A percentile compares a stretch with the other conserved stretches of the same genome.
Evolutionary conservation across 2,888 invertebrate species (phyloP).

Genomic region (Therioaphis trifolii): DNA sequence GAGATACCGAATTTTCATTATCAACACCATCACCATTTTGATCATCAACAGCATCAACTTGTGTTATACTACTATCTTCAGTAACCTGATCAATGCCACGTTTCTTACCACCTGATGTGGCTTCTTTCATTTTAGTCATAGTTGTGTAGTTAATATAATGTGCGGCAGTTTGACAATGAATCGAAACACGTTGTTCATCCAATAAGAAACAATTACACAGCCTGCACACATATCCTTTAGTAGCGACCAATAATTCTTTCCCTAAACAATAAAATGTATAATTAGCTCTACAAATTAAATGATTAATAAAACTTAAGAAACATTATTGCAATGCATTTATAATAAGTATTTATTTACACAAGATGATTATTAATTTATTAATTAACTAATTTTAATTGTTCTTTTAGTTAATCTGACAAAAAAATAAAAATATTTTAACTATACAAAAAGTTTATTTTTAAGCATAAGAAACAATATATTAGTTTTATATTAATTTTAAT

Average conservation of each 20-base stretch:
- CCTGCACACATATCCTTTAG: slow-evolving; percentile 70
- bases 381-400: neutral
- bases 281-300: no score
- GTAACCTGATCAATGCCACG: slow-evolving; percentile 32
- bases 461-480: no score
- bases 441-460: no score
- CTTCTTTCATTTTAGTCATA: slow-evolving; percentile 64
- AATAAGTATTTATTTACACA: no score
- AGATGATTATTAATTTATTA: neutral
- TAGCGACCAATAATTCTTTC: slow-evolving; percentile 68
- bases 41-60: slow-evolving; percentile 68
- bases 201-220: slow-evolving; percentile 70
- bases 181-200: slow-evolving; percentile 65
- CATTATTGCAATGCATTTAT: no score
- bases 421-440: no score
- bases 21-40: slow-evolving; percentile 63
- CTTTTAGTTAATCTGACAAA: no score
- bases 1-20: neutral
- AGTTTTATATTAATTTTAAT: no score
- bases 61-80: no score
- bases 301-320: neutral
- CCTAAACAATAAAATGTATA: slow-evolving; percentile 18
- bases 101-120: slow-evolving; percentile 2
- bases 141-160: slow-evolving; percentile 66
- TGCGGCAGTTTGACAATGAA: slow-evolving; percentile 66